Conservation (phyloP, 1,140 invertebrate genomes). For the Drosophila biarmipes region DNA sequence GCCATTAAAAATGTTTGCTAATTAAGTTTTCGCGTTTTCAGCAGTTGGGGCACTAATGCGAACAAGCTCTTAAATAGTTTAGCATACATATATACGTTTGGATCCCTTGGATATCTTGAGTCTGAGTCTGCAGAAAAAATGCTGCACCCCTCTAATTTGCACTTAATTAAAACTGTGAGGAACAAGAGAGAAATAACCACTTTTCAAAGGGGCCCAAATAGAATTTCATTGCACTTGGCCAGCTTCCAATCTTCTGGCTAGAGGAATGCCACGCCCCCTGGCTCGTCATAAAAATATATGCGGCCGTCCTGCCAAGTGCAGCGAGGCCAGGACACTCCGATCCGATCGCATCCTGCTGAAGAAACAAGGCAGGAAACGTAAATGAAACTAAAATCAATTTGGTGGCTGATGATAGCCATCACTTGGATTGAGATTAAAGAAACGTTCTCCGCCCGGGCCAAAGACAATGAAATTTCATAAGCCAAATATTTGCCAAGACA, state of each 20-base stretch:
- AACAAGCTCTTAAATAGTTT: slow-evolving; percentile 20
- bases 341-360: not conserved
- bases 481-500: slow-evolving; percentile 57
- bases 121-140: slow-evolving; percentile 31
- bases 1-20: slow-evolving; percentile 66
- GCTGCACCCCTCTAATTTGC: slow-evolving; percentile 68
- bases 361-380: slow-evolving; percentile 59
- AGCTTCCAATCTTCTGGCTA: slow-evolving; percentile 53
- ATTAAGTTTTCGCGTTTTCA: slow-evolving; percentile 49
- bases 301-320: slow-evolving; percentile 64
- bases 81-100: slow-evolving; percentile 34
- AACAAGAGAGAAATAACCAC: slow-evolving; percentile 28
- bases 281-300: slow-evolving; percentile 79
- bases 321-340: slow-evolving; percentile 15
- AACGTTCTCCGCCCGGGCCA: slow-evolving; percentile 20
- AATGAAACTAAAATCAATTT: slow-evolving; percentile 83
- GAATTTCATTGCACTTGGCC: slow-evolving; percentile 80
- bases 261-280: slow-evolving; percentile 30
- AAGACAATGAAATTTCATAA: slow-evolving; percentile 60
- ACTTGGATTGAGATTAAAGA: slow-evolving; percentile 70
- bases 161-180: slow-evolving; percentile 76
- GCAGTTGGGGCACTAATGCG: slow-evolving; percentile 10
- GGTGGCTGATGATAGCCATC: slow-evolving; percentile 72
- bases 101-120: slow-evolving; percentile 18
- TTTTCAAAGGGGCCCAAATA: slow-evolving; percentile 67